phyloP scores from a whole-genome alignment of 1,140 invertebrate genomes.

The Drosophila kurseongensis region DNA sequence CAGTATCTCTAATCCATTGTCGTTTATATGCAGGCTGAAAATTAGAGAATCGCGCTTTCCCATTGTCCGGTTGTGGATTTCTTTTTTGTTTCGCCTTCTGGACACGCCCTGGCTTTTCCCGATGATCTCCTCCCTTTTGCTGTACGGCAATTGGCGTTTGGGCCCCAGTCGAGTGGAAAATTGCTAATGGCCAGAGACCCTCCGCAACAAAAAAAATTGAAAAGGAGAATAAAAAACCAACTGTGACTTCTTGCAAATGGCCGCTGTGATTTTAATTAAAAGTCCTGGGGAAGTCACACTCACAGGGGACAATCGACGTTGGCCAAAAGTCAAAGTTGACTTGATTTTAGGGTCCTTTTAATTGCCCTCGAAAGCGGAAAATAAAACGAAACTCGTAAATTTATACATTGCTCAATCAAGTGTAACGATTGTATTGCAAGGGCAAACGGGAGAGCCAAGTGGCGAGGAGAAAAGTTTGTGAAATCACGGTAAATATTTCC shows the following conservation, averaged over 20 bases:
- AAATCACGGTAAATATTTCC: conserved; percentile 69
- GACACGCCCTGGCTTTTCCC: conserved; percentile 47
- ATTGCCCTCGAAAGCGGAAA: conserved; percentile 54
- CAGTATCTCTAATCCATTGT: conserved; percentile 6
- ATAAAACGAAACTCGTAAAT: conserved; percentile 49
- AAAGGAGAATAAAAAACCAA: conserved; percentile 37
- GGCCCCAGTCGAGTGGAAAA: conserved; percentile 69
- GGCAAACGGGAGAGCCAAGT: neutral
- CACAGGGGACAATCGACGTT: conserved; percentile 45
- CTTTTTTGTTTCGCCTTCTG: conserved; percentile 17
- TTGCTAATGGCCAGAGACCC: conserved; percentile 65
- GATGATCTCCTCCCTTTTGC: conserved; percentile 42
- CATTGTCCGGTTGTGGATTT: conserved; percentile 30
- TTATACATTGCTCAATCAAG: conserved; percentile 76
- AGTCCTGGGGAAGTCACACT: conserved; percentile 32
- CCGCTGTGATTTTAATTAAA: conserved; percentile 79
- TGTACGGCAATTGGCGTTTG: conserved; percentile 50
- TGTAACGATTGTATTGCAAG: conserved; percentile 56
- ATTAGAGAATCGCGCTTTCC: conserved; percentile 37
- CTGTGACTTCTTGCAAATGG: conserved; percentile 65
- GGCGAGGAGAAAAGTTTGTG: conserved; percentile 21
- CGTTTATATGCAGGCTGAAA: conserved; percentile 37
- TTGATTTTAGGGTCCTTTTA: conserved; percentile 70
- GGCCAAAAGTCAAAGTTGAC: conserved; percentile 73
- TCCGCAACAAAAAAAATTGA: conserved; percentile 8